A percentile compares a stretch with the other conserved stretches of the same genome.
Conservation (phyloP, 2,888 invertebrate genomes). For the Eupithecia dodoneata region DNA sequence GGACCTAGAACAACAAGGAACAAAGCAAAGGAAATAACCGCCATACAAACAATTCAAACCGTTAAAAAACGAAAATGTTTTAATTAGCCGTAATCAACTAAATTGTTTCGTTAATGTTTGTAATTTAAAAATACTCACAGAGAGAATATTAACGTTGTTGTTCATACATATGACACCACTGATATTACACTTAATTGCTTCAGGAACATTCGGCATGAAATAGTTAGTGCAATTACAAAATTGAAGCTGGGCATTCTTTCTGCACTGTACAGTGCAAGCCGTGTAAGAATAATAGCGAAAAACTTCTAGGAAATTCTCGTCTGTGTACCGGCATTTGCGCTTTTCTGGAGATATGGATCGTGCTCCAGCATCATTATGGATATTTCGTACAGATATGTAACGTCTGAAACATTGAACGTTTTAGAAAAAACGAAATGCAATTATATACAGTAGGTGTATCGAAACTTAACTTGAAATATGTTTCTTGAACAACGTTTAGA, state of each 20-base stretch:
- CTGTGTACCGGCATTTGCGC: slow-evolving; percentile 89
- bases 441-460: neutral
- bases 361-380: slow-evolving; percentile 88
- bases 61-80: neutral
- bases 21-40: neutral
- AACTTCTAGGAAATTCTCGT: slow-evolving; percentile 85
- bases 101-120: neutral
- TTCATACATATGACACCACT: slow-evolving; percentile 87
- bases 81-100: neutral
- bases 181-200: slow-evolving; percentile 85
- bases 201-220: slow-evolving; percentile 87
- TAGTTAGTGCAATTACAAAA: slow-evolving; percentile 89
- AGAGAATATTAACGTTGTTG: slow-evolving; percentile 85
- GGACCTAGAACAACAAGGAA: slow-evolving; percentile 53
- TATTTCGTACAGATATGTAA: slow-evolving; percentile 84
- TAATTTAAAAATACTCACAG: slow-evolving; percentile 70
- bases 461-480: slow-evolving; percentile 75
- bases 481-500: slow-evolving; percentile 84
- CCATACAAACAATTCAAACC: neutral
- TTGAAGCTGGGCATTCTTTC: slow-evolving; percentile 86
- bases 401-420: slow-evolving; percentile 67
- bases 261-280: slow-evolving; percentile 89
- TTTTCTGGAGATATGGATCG: slow-evolving; percentile 85
- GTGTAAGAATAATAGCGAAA: slow-evolving; percentile 87
- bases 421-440: neutral